A percentile compares a stretch with the other conserved stretches of the same genome.
Evolutionary conservation across 2,797 vertebrate genomes (phyloP).

Genomic region (Champsocephalus esox): DNA sequence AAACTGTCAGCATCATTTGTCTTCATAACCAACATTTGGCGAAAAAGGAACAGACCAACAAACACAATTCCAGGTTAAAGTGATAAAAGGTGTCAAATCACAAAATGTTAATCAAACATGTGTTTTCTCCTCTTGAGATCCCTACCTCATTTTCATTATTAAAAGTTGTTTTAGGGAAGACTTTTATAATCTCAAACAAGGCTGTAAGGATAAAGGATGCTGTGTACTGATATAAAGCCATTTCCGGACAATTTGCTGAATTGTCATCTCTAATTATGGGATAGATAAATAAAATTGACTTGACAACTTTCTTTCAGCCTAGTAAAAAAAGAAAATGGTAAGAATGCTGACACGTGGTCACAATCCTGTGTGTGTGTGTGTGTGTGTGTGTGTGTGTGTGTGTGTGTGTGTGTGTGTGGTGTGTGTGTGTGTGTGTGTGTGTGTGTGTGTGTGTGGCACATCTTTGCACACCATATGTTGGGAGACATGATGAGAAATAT

Average conservation of each 20-base stretch:
- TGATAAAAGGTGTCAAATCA: not conserved
- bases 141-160: too few species aligned
- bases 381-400: constrained; percentile 42
- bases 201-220: not conserved
- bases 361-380: constrained; percentile 40
- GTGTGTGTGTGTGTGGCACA: constrained; percentile 50
- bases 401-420: constrained; percentile 46
- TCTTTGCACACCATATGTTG: constrained; percentile 77
- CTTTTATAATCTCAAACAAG: not conserved
- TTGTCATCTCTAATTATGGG: not conserved
- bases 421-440: constrained; percentile 30
- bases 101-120: not conserved
- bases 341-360: not conserved
- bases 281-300: not conserved
- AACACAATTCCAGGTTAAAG: not conserved
- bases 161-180: too few species aligned
- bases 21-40: not conserved
- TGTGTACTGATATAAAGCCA: not conserved
- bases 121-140: not conserved
- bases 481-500: constrained; percentile 80
- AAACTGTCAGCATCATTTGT: not conserved
- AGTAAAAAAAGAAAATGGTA: not conserved
- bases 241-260: not conserved
- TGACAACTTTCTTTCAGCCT: not conserved
- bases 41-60: not conserved